Conservation (phyloP, 2,113 vertebrate species). For the Pimephales promelas region DNA sequence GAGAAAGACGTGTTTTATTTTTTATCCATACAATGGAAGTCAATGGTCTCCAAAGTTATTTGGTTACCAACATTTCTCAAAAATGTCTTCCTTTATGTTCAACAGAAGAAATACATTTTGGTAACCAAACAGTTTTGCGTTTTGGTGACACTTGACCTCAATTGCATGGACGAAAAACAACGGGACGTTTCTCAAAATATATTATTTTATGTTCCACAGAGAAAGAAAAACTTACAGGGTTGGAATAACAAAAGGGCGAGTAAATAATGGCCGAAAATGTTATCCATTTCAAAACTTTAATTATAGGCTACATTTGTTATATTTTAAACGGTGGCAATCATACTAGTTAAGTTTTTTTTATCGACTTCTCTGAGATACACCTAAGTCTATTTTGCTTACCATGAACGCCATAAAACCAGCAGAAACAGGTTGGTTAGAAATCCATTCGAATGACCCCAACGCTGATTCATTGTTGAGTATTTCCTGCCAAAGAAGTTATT, state of each 20-base stretch:
- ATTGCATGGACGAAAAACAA: too few species aligned
- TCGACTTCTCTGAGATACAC: background rate
- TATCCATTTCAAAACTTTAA: background rate
- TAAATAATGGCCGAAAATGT: background rate
- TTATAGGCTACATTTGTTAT: background rate
- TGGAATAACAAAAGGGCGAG: background rate
- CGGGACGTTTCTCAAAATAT: background rate
- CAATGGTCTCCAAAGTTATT: too few species aligned
- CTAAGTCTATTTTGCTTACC: constrained; percentile 59
- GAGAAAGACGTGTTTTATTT: too few species aligned
- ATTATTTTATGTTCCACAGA: background rate
- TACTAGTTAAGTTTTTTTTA: background rate
- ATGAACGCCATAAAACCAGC: constrained; percentile 54
- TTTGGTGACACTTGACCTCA: background rate
- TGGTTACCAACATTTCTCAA: background rate
- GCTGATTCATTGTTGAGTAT: constrained; percentile 59
- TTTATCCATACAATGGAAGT: too few species aligned
- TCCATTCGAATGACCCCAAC: constrained; percentile 37
- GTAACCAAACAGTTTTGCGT: background rate
- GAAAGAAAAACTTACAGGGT: background rate
- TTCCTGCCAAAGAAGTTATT: constrained; percentile 18
- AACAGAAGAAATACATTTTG: background rate
- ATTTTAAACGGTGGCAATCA: background rate
- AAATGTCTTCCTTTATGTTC: background rate
- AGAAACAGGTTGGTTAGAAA: constrained; percentile 52